Percentiles rank a stretch among this genome's conserved stretches.
Conservation (phyloP, 2,113 vertebrate species). For the Cariama cristata region DNA sequence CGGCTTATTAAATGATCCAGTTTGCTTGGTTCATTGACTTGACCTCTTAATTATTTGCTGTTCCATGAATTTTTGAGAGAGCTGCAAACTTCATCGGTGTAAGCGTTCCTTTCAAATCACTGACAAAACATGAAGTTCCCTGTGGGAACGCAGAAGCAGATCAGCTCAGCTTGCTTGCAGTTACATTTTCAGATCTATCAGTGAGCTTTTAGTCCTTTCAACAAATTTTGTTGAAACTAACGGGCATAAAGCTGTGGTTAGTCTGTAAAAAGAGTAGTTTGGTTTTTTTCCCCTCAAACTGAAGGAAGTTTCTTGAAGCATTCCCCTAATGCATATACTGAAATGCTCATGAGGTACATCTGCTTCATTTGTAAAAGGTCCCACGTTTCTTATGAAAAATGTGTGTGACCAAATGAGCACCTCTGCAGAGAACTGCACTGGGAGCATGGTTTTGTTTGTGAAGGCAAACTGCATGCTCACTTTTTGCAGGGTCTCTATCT, state of each 20-base stretch:
- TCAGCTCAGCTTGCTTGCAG: not conserved
- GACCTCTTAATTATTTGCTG: not conserved
- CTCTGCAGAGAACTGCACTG: not conserved
- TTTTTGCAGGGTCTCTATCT: not conserved
- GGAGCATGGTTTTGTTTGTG: not conserved
- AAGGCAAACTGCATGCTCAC: not conserved
- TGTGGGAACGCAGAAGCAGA: not conserved
- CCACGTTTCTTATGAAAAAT: fast-evolving
- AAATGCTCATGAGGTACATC: not conserved
- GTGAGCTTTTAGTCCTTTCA: not conserved
- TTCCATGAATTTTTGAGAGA: not conserved
- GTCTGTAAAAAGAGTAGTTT: not conserved
- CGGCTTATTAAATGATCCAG: not conserved
- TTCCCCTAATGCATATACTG: not conserved
- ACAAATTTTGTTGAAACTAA: not conserved
- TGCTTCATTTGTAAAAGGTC: not conserved
- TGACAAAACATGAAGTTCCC: not conserved
- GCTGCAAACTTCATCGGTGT: not conserved
- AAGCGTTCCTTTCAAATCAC: not conserved
- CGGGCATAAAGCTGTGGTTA: not conserved
- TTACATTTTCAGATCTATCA: not conserved
- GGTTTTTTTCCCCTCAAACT: not conserved
- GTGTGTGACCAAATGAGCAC: not conserved
- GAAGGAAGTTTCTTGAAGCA: not conserved
- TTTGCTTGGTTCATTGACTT: not conserved